Conservation (phyloP, 2,888 invertebrate genomes). For the Synergus itoensis region DNA sequence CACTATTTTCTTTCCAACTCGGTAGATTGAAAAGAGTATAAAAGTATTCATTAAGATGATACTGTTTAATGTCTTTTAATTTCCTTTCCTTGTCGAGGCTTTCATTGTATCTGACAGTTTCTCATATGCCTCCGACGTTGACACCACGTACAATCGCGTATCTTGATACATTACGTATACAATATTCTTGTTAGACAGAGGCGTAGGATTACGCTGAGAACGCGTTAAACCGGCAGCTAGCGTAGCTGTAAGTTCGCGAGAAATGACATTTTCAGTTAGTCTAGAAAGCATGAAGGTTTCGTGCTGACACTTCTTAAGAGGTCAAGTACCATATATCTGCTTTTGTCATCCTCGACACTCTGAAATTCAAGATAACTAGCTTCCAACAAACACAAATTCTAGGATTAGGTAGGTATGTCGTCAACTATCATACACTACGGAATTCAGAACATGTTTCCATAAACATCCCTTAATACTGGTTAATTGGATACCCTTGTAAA, state of each 20-base stretch:
- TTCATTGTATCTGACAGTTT: neutral
- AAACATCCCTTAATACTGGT: slow-evolving; percentile 6
- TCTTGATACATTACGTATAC: neutral
- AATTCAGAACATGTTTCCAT: neutral
- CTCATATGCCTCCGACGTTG: neutral
- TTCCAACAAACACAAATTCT: slow-evolving; percentile 9
- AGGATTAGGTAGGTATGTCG: slow-evolving; percentile 11
- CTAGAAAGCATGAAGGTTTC: slow-evolving; percentile 13
- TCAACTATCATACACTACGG: neutral
- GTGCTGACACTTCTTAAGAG: slow-evolving; percentile 14
- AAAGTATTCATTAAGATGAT: too few species aligned
- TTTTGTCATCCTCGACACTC: slow-evolving; percentile 25
- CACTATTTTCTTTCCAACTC: too few species aligned
- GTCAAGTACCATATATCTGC: slow-evolving; percentile 27
- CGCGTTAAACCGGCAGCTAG: slow-evolving; percentile 9
- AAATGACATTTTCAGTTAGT: slow-evolving; percentile 36
- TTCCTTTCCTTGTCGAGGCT: neutral
- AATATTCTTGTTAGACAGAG: slow-evolving; percentile 15
- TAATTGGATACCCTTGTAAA: slow-evolving; percentile 14
- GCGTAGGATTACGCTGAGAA: slow-evolving; percentile 28
- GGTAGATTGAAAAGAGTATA: too few species aligned
- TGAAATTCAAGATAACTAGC: slow-evolving; percentile 35
- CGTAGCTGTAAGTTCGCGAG: slow-evolving; percentile 29
- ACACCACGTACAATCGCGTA: neutral
- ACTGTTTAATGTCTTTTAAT: neutral